A percentile compares a stretch with the other conserved stretches of the same genome.
These are phyloP conservation scores for Aphelenchoides fujianensis DNA, from an alignment of 1,140 invertebrate species.

Conservation along the genomic window DNA sequence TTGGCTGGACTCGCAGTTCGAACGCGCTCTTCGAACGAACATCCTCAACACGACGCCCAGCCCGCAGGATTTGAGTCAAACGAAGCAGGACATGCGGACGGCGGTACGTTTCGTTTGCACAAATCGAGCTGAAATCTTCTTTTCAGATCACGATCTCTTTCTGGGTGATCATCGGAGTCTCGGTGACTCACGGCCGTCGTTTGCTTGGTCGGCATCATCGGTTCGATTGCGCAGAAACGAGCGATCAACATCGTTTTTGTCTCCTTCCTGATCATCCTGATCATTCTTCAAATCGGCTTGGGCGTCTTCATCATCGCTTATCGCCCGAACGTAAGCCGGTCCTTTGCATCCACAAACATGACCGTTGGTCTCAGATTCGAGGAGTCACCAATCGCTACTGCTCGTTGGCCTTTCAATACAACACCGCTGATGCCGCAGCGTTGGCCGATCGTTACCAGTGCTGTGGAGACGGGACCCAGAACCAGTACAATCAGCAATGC, in stretches of 20 bases:
- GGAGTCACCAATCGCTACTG: constrained; percentile 23
- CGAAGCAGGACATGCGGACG: constrained; percentile 20
- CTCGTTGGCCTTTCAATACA: constrained; percentile 32
- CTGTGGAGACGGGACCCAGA: constrained; percentile 31
- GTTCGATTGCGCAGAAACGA: constrained; percentile 7
- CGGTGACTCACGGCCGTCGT: constrained; percentile 14
- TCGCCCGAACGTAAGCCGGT: constrained; percentile 25
- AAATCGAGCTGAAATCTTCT: background rate
- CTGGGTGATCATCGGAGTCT: constrained; percentile 36
- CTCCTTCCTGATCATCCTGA: constrained; percentile 31
- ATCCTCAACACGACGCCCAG: constrained; percentile 18
- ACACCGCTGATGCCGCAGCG: constrained; percentile 15
- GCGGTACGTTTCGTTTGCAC: constrained; percentile 9
- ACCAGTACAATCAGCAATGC: constrained; percentile 26
- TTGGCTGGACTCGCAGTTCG: constrained; percentile 33
- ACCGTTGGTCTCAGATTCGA: constrained; percentile 26
- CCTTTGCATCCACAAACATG: constrained; percentile 13
- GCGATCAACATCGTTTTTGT: constrained; percentile 30
- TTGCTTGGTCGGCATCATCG: constrained; percentile 33
- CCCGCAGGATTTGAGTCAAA: constrained; percentile 22
- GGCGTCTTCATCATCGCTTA: constrained; percentile 33
- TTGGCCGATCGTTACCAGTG: constrained; percentile 22
- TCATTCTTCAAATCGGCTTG: constrained; percentile 29
- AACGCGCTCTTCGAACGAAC: constrained; percentile 24
- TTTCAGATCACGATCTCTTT: constrained; percentile 30